These are phyloP conservation scores for Agrochola litura DNA, from an alignment of 2,888 invertebrate species.

Conservation along the genomic window DNA sequence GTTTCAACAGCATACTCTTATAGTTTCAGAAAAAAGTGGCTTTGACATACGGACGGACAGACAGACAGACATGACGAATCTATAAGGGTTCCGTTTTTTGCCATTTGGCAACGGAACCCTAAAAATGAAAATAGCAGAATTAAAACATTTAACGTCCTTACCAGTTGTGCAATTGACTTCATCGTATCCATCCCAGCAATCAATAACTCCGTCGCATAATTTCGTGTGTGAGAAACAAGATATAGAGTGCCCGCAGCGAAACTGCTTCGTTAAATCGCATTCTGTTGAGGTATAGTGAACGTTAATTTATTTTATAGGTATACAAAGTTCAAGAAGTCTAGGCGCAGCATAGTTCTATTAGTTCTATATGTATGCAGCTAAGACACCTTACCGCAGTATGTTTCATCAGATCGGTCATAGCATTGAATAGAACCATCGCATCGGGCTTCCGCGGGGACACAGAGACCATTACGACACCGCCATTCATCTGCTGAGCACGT, in stretches of 20 bases:
- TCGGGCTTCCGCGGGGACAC: slow-evolving; percentile 91
- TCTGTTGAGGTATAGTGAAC: slow-evolving; percentile 84
- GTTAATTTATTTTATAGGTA: slow-evolving; percentile 4
- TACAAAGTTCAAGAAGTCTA: slow-evolving; percentile 1
- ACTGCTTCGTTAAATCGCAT: slow-evolving; percentile 92
- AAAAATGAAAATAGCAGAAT: background rate
- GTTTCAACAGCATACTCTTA: too few species aligned
- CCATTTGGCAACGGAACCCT: too few species aligned
- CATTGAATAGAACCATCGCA: slow-evolving; percentile 94
- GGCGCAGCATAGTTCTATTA: background rate
- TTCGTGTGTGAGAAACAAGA: slow-evolving; percentile 93
- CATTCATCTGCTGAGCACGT: slow-evolving; percentile 92
- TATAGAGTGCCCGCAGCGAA: slow-evolving; percentile 93
- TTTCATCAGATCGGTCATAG: slow-evolving; percentile 94
- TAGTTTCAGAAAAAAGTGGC: too few species aligned
- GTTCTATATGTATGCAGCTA: slow-evolving; percentile 43
- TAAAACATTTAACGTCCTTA: slow-evolving; percentile 72
- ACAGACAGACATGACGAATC: too few species aligned
- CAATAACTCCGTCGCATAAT: slow-evolving; percentile 93
- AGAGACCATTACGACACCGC: slow-evolving; percentile 93
- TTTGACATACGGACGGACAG: too few species aligned
- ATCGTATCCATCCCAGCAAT: slow-evolving; percentile 95
- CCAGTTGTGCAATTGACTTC: slow-evolving; percentile 93
- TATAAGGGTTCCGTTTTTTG: too few species aligned
- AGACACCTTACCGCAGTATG: slow-evolving; percentile 91